Evolutionary conservation across 30 jellyfish, hydroid and myxozoan genomes (phyloP), one percentile per base, ranked within the genome.

Genomic region (Cassiopea xamachana): DNA sequence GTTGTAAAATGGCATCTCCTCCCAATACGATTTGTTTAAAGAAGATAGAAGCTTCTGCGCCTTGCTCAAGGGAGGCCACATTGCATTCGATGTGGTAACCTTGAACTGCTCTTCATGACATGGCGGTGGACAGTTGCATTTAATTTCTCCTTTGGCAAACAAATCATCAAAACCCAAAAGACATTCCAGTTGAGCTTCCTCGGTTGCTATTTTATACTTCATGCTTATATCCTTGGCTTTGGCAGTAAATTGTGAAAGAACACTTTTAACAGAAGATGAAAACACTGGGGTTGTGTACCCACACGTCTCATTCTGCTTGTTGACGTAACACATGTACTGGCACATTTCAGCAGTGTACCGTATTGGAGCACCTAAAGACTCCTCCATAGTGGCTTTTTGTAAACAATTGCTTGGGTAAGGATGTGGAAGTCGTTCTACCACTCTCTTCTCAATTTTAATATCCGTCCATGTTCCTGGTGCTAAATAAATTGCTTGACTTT

Each of bases 401-500:
- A 55, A 18, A 71, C 80, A 71, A 43, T 71, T 17, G 60, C 79
- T 91, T 48, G 85, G 75, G 39, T 88, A 88, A 15, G 95, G 95
- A 64, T 45, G 15, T 18, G 18, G 69, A 48, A 88, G 60, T 27
- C 90, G 95, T 46, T 67, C 68, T 13, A 61, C 46, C 5, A 71
- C 72, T 50, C 60, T 62, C 85, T 88, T 88, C 60, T 73, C 75
- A 18, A 88, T 39, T 45, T 74, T 73, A 49, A 88, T 88, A 5
- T 83, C 77, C 13, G 95, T 75, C 27, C 62, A 59, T 0, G 87
- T 81, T 13, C 87, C 85, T 1, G 95, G 95, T 14, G 70, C 85
- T 9, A 75, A 43, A 8, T 15, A 19, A 4, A 75, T 75, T 46
- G 85, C 72, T 46, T 75, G 18, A 2, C 44, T 75, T 6, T 51